Evolutionary conservation across 2,888 invertebrate genomes (phyloP), one percentile per base, ranked within the genome.

Genomic region (Cantharis lateralis): DNA sequence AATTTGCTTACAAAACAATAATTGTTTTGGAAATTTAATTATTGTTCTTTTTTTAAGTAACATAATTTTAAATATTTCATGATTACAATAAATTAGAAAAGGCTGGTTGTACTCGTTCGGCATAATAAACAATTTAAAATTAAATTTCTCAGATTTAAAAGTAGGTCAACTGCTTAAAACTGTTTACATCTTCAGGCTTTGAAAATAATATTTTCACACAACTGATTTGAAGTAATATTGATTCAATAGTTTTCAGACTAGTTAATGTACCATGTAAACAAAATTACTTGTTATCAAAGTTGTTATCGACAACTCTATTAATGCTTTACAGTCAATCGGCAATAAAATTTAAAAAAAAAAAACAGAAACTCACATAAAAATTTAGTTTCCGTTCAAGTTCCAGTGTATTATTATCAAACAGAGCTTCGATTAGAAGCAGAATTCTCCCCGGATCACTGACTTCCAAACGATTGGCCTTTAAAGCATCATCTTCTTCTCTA

Each of bases 301-400:
- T 15, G n/a, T 64, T 15, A 66, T 66, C 18, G n/a, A 3, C 13
- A 66, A 66, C 10, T 28, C 10, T n/a, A 13, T 66, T n/a, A 15
- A 13, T 66, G 20, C 7, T 66, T 7, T 9, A 1, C 24, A n/a
- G 7, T 24, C 3, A 62, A 7, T 16, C 10, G 26, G 62, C 32
- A 32, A 13, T 5, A 32, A 32, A 13, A 32, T 24, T 5, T 24
- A 48, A n/a, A 48, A 48, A 48, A n/a, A 48, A 48, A n/a, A 7
- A n/a, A 48, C 1, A 13, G n/a, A 48, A 48, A 89, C 90, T 89
- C 87, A 93, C 93, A 82, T 92, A 92, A 80, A 84, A 85, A 85
- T 93, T 93, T 69, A 93, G 87, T 88, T 90, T 91, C 16, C 88
- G 88, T 85, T 93, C 92, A 18, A 93, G 85, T 71, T 88, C 87